phyloP scores from a whole-genome alignment of 2,113 vertebrate species.

The Hemiprocne comata region DNA sequence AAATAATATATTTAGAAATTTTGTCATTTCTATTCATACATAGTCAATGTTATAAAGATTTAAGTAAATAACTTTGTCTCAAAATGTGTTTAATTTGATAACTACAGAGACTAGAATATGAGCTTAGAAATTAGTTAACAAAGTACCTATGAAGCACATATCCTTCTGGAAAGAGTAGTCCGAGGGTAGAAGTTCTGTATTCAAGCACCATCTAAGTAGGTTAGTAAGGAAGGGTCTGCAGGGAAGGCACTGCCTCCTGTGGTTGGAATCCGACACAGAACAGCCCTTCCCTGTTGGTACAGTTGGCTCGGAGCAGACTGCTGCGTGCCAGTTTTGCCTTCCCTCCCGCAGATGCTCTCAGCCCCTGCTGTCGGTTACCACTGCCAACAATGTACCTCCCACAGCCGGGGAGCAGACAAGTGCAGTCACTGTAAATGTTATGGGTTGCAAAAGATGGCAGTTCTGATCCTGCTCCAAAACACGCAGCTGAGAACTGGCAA shows the following conservation, averaged over 20 bases:
- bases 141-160: background rate
- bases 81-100: constrained; percentile 19
- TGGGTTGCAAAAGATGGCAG: constrained; percentile 19
- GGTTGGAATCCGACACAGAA: background rate
- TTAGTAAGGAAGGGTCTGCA: background rate
- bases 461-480: constrained; percentile 10
- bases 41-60: background rate
- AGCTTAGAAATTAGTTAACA: background rate
- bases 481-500: constrained; percentile 36
- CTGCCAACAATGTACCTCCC: constrained; percentile 21
- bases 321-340: background rate
- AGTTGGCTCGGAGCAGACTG: background rate
- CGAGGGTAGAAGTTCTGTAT: background rate
- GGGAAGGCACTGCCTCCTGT: background rate
- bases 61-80: background rate
- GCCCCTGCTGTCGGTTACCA: background rate
- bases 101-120: background rate
- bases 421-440: constrained; percentile 31
- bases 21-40: background rate
- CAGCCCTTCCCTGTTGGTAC: background rate
- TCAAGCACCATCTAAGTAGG: background rate
- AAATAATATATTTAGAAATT: background rate
- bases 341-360: constrained; percentile 14
- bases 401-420: background rate
- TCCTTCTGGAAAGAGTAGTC: background rate